Base-by-base conservation (phyloP, 2,888 invertebrate species). In the Campaea margaritaria region DNA sequence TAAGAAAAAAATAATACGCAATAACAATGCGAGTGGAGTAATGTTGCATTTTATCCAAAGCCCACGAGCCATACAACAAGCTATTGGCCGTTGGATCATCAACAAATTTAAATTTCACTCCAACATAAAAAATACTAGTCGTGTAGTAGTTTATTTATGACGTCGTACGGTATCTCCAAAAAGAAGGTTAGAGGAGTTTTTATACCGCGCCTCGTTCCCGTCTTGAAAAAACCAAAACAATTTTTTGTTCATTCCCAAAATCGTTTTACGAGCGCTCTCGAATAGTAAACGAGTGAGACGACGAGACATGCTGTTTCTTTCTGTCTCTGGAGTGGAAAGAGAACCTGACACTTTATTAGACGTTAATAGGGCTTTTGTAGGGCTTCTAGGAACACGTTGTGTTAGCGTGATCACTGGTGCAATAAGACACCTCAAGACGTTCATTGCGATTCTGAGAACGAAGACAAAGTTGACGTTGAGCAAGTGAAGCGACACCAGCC, bases 141-240 rank as follows among this genome's bases (percentile, higher is more conserved):
- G 68, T 78, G 80, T 86, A 85, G 84, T 86, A 85, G 85, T 85
- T 86, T 87, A 87, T 89, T 88, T 89, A 88, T 82, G 85, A 82
- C 83, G 76, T 82, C 83, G 83, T 85, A 86, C 82, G 81, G 81
- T 83, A 82, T 83, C 73, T 84, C 86, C 77, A 86, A 87, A 83
- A 86, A 85, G 83, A 85, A 75, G 79, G 80, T 60, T 55, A 73
- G 72, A 67, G 72, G 65, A 63, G 65, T 76, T 83, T 86, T 81
- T 79, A 64, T 59, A 66, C 49, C 64, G 59, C 67, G 67, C 73
- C 73, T 70, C 75, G 74, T 73, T 72, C 77, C 78, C 71, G 70
- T 70, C 71, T 75, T 74, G 86, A 89, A 90, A 86, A 91, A 89
- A 91, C 82, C 89, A 88, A 89, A 91, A 91, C 90, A 91, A 83